Base-by-base conservation (phyloP, 2,888 invertebrate species). In the Ephialtes manifestator region DNA sequence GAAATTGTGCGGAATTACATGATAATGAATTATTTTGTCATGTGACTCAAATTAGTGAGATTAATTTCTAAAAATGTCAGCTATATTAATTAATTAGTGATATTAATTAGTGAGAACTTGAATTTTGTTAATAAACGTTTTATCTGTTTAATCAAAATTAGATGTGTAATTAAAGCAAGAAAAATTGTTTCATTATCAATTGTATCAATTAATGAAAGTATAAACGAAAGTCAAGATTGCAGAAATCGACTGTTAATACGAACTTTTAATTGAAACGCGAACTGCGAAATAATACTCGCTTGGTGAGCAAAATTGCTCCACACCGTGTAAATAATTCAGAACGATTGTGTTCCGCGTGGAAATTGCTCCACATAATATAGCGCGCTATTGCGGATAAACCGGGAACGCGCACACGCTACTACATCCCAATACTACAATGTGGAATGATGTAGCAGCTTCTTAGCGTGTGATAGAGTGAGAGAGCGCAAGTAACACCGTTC, bases 401-500 rank as follows among this genome's bases (percentile, higher is more conserved):
- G 31, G 31, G 20, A 58, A 11, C 71, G 75, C 74, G 70, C 43
- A 60, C 74, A 65, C 71, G 77, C 72, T 84, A 68, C 63, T 79
- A 68, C 87, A 87, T 92, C 90, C 39, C 20, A 11, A 65, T 67
- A 24, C 20, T 24, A 46, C 67, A 13, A 48, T 67, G 90, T 90
- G 85, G 87, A 92, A 92, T 90, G 88, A 89, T 87, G 86, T 86
- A 86, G 81, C 35, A 11, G 24, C 53, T 63, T 51, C 31, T 35
- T 20, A 39, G n/a, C 35, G 81, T 70, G 72, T 63, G 81, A 84
- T 39, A 81, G 85, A 88, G 84, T 90, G 90, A 89, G 89, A 91
- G 91, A 89, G 89, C 90, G 88, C 90, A 89, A 89, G 90, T 91
- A 91, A 88, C 91, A 92, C 89, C 88, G 90, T 91, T 92, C 90